Percentiles rank a stretch among this genome's conserved stretches.
These are phyloP conservation scores for Ptilodon capucinus DNA, from an alignment of 2,888 invertebrate species.

Conservation along the genomic window DNA sequence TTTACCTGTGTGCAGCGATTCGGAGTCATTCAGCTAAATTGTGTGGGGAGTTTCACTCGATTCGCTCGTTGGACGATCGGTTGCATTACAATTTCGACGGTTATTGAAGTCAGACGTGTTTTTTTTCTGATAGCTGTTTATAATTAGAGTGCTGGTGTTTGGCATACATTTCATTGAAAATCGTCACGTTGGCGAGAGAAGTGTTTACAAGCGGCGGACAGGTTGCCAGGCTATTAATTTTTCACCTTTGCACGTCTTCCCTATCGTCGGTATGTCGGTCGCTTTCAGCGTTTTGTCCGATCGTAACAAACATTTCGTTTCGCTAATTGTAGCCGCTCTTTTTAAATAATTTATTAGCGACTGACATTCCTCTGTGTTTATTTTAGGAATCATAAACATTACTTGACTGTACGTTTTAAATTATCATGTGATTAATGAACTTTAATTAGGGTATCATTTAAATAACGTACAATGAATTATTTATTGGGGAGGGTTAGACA, in stretches of 20 bases:
- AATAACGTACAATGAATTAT: too few relatives aligned
- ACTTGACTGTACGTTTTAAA: too few relatives aligned
- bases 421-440: too few relatives aligned
- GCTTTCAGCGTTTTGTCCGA: conserved; percentile 15
- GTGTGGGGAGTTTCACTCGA: conserved; percentile 33
- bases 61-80: conserved; percentile 35
- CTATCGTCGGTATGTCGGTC: conserved; percentile 15
- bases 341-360: background rate
- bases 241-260: conserved; percentile 38
- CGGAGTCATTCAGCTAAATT: conserved; percentile 52
- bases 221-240: conserved; percentile 42
- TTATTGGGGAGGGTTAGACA: too few relatives aligned
- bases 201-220: conserved; percentile 44
- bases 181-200: conserved; percentile 52
- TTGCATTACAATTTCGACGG: conserved; percentile 53
- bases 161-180: conserved; percentile 63
- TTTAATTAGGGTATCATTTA: too few relatives aligned
- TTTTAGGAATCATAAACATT: background rate
- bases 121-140: conserved; percentile 58
- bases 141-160: conserved; percentile 61
- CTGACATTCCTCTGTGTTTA: background rate
- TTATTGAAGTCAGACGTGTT: conserved; percentile 41
- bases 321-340: background rate
- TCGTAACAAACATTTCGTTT: conserved; percentile 9
- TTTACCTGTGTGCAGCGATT: conserved; percentile 71